These are phyloP conservation scores for Hydrochoerus hydrochaeris DNA, from an alignment of 2,113 vertebrate genomes.

Conservation along the genomic window DNA sequence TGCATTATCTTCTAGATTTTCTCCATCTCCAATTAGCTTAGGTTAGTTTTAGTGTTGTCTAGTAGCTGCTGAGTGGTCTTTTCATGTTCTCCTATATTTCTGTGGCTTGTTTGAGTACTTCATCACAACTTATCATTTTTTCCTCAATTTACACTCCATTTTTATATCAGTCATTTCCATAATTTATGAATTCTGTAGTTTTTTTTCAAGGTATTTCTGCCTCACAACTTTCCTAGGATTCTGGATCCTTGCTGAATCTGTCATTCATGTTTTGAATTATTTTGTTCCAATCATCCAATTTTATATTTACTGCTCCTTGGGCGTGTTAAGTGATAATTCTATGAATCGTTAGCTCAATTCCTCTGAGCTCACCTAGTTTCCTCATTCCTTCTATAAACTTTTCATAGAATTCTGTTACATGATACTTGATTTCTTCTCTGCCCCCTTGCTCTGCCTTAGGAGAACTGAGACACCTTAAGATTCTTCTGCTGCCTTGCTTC, in stretches of 20 bases:
- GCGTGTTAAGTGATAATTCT: not conserved
- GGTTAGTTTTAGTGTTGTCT: too few species aligned
- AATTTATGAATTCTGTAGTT: too few species aligned
- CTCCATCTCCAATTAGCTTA: too few species aligned
- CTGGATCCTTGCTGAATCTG: not conserved
- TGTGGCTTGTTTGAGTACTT: too few species aligned
- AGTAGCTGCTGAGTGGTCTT: too few species aligned
- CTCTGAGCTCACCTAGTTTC: not conserved
- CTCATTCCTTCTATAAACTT: not conserved
- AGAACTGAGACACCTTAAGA: not conserved
- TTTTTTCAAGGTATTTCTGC: not conserved
- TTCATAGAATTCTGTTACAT: not conserved
- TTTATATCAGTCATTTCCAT: too few species aligned
- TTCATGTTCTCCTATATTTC: too few species aligned
- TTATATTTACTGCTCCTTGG: not conserved
- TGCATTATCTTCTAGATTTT: too few species aligned
- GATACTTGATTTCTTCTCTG: not conserved
- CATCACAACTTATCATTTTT: too few species aligned
- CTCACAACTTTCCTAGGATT: not conserved
- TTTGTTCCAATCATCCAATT: not conserved
- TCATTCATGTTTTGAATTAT: not conserved
- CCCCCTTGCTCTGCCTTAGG: not conserved
- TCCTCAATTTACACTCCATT: too few species aligned
- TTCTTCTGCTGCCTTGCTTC: not conserved
- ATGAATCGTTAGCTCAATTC: not conserved